Base-by-base conservation (phyloP, 2,113 vertebrate species). In the Empidonax alnorum region DNA sequence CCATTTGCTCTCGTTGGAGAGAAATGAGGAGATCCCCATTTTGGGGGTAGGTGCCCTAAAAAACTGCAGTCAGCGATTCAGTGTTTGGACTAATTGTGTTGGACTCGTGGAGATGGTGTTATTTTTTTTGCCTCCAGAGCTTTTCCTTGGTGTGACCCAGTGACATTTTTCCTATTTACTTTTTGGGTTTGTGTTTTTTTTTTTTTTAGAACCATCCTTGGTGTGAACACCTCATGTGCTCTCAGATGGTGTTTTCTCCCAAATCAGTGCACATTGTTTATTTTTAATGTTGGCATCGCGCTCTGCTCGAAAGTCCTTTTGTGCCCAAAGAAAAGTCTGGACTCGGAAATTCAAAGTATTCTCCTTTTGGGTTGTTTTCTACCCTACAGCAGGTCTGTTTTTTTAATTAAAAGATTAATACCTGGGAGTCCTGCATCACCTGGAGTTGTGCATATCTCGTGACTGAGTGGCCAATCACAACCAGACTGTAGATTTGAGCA, bases 401-500 rank as follows among this genome's bases (percentile, higher is more conserved):
- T 90, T 75, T 28, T 71, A 75, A 79, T 62, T 58, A n/a, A 84
- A 82, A 23, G 77, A 41, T 3, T 2, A 39, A 37, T 59, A 62
- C 82, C 50, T 68, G 25, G 24, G 69, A 50, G 37, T 66, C 53
- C 63, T 69, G 49, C 25, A 37, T 67, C 74, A 56, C 41, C 49
- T 58, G 59, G 21, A 68, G 77, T 30, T 73, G 69, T 78, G 65
- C 84, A n/a, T 84, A 66, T 91, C 90, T 91, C 87, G 3, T 25
- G 56, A 76, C 81, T 55, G 92, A 83, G 87, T 56, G 84, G 82
- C 86, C 78, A 67, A 47, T 28, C 86, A 78, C 89, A 87, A 74
- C 78, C 83, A 71, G 89, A 74, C 55, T 78, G 74, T 69, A 92
- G 68, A 42, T 73, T 23, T 91, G 94, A 93, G 85, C 81, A 92